Evolutionary conservation across 2,888 invertebrate species (phyloP).

Genomic region (Epsilonema sp.): DNA sequence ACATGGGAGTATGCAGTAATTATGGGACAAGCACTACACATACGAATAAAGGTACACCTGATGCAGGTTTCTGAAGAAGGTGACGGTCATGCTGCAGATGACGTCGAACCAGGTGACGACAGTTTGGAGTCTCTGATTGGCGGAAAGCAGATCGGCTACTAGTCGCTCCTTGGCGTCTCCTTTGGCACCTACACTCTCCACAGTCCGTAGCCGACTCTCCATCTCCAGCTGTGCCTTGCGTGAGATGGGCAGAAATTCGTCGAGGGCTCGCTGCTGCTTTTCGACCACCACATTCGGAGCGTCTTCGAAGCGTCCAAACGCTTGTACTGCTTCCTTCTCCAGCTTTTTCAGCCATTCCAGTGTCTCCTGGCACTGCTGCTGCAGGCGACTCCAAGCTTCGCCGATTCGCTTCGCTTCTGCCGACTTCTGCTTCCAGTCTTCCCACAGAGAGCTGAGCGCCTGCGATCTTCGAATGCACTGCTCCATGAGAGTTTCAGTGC

Average conservation of each 20-base stretch:
- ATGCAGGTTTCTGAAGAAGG: slow-evolving; percentile 47
- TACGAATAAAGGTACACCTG: slow-evolving; percentile 38
- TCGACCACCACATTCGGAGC: background rate
- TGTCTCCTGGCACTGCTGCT: slow-evolving; percentile 48
- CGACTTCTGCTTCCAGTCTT: slow-evolving; percentile 37
- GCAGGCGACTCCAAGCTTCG: slow-evolving; percentile 34
- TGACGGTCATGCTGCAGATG: slow-evolving; percentile 47
- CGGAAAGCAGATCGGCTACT: slow-evolving; percentile 44
- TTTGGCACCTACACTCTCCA: slow-evolving; percentile 44
- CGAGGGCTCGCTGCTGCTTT: background rate
- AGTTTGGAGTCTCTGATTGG: slow-evolving; percentile 45
- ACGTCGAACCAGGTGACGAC: slow-evolving; percentile 50
- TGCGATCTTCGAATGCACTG: slow-evolving; percentile 44
- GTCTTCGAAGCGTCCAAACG: slow-evolving; percentile 3
- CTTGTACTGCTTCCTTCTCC: slow-evolving; percentile 33
- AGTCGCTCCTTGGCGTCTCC: slow-evolving; percentile 45
- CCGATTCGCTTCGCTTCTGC: slow-evolving; percentile 33
- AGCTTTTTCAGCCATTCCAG: slow-evolving; percentile 35
- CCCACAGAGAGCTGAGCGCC: slow-evolving; percentile 1
- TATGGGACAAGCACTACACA: too few relatives aligned
- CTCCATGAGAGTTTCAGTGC: slow-evolving; percentile 48
- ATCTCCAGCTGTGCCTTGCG: slow-evolving; percentile 37
- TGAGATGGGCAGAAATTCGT: background rate
- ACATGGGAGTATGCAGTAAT: too few relatives aligned
- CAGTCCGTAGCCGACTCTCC: slow-evolving; percentile 42